Evolutionary conservation across 2,113 vertebrate genomes (phyloP), one percentile per base, ranked within the genome.

Genomic region (Pogonocichla stellata): DNA sequence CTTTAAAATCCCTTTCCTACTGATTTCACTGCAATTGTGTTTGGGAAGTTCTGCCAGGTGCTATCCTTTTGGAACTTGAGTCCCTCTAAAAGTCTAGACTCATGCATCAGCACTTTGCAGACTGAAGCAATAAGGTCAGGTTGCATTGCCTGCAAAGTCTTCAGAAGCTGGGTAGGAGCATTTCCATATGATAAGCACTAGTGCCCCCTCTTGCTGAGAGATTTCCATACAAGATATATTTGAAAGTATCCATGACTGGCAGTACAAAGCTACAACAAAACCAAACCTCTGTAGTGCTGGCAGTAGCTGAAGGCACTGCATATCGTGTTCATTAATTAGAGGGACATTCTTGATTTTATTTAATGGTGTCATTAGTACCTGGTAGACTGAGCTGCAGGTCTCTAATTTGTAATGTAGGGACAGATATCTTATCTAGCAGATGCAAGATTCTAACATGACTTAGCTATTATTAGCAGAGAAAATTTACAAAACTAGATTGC

Each of bases 141-240:
- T n/a, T 86, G 67, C 38, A 14, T 91, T 74, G 74, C 53, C 38
- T 80, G 31, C 69, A 58, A 34, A 38, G 51, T 45, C 77, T 66
- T 66, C 38, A 73, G 80, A 42, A 56, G 24, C 34, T 56, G 56
- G 10, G 34, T 80, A 74, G 60, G 60, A 83, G 38, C 8, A 8
- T 36, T 71, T 71, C 56, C 33, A 47, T 91, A 23, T 19, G 61
- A 64, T 71, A 64, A 86, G 65, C 91, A 64, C 72, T 89, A 88
- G 86, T 95, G 93, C 73, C 65, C 86, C 73, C 88, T 95, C 77
- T 92, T 86, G 94, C 88, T 92, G 43, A 83, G 60, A 90, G 36
- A 34, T 81, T 80, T 92, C 48, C 34, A 6, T 51, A 36, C 51
- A 54, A 73, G 64, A 86, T 51, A 34, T 23, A 62, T 54, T 43